Evolutionary conservation across 2,888 invertebrate genomes (phyloP), one percentile per base, ranked within the genome.

Genomic region (Amiota minor): DNA sequence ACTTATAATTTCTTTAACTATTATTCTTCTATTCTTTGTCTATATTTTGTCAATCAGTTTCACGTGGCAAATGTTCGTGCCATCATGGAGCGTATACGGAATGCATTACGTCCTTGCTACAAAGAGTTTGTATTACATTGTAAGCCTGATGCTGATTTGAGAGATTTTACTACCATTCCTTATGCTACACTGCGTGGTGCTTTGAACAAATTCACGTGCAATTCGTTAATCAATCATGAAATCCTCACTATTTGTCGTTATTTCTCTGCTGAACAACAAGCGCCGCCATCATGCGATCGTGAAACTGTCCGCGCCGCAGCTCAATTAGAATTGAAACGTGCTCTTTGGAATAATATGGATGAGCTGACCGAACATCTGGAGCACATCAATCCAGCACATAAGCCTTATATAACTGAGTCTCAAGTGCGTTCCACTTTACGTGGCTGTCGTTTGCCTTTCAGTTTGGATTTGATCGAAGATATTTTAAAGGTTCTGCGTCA

Each of bases 81-180:
- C 14, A 94, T 96, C 76, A 93, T 96, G 93, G 91, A 92, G 59
- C 95, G 95, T 90, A 91, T 96, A 18, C 91, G 94, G 9, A 92
- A 94, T 74, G 91, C 91, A n/a, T 85, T 96, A 72, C 92, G 91
- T 71, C 92, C 93, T 74, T 92, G 93, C 47, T 96, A 95, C 85
- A 95, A 95, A 83, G 92, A 95, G 80, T 95, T 96, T 82, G 92
- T 96, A 9, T 92, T 93, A 0, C 92, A 93, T 87, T 94, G 94
- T 84, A 91, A 94, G 87, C 88, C 91, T 0, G 80, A 85, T 18
- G 83, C 80, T 0, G 77, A 79, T 20, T 79, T 78, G 56, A 77
- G 76, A 6, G 82, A 83, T 18, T 74, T 73, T 9, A 78, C 75
- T 68, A 79, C 82, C 23, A 81, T 90, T 35, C 79, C 79, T 73